Evolutionary conservation across 2,797 vertebrate genomes (phyloP).

Genomic region (Sebastolobus altivelis): DNA sequence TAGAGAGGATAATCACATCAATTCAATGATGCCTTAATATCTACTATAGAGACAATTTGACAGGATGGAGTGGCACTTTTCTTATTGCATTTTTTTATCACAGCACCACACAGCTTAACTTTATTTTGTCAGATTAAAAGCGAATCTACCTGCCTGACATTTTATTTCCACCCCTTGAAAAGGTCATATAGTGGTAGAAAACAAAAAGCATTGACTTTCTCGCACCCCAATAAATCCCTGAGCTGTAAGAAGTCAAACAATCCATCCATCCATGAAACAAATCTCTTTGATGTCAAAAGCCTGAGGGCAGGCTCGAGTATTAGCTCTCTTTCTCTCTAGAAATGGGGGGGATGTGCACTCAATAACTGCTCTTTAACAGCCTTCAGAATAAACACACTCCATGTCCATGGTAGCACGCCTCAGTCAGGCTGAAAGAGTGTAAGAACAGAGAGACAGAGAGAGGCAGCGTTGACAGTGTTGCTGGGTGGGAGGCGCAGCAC

Average conservation of each 20-base stretch:
- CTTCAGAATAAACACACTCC: conserved; percentile 23
- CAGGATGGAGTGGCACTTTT: neutral
- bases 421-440: conserved; percentile 45
- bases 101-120: neutral
- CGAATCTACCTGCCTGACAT: neutral
- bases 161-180: neutral
- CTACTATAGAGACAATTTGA: neutral
- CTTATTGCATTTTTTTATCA: neutral
- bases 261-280: conserved; percentile 56
- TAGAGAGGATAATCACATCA: conserved; percentile 42
- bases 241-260: conserved; percentile 46
- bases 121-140: neutral
- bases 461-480: conserved; percentile 57
- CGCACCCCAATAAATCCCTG: neutral
- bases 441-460: conserved; percentile 45
- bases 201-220: conserved; percentile 25
- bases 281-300: conserved; percentile 43
- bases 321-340: conserved; percentile 2
- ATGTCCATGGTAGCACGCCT: conserved; percentile 16
- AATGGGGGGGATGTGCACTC: conserved; percentile 4
- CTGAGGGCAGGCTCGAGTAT: conserved; percentile 15
- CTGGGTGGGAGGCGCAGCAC: conserved; percentile 72
- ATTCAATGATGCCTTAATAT: conserved; percentile 32
- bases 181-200: conserved; percentile 20
- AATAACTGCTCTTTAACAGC: conserved; percentile 20